Evolutionary conservation across 2,888 invertebrate species (phyloP).

Genomic region (Onthophagus sagittarius): DNA sequence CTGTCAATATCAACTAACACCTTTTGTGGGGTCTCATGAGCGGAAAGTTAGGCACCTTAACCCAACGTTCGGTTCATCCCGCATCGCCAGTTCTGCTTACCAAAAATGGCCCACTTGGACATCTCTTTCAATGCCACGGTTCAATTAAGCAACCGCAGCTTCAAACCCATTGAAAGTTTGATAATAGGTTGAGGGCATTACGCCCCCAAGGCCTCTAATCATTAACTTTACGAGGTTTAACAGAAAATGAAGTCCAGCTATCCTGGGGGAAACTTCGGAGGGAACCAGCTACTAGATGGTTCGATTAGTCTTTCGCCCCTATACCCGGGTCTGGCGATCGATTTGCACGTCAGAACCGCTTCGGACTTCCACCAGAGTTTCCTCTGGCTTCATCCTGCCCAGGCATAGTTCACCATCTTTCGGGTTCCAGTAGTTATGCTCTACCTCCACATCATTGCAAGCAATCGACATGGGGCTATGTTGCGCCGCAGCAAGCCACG

Average conservation of each 20-base stretch:
- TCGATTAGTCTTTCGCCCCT: slow-evolving; percentile 70
- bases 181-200: slow-evolving; percentile 71
- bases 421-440: slow-evolving; percentile 67
- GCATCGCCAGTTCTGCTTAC: slow-evolving; percentile 78
- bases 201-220: slow-evolving; percentile 68
- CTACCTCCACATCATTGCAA: slow-evolving; percentile 51
- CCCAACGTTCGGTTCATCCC: slow-evolving; percentile 70
- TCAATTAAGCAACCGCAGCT: slow-evolving; percentile 49
- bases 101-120: slow-evolving; percentile 70
- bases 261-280: slow-evolving; percentile 74
- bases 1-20: slow-evolving; percentile 54
- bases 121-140: slow-evolving; percentile 49
- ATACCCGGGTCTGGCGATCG: slow-evolving; percentile 54
- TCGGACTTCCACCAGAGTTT: too few relatives aligned
- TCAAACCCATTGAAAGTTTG: slow-evolving; percentile 75
- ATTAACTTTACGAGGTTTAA: slow-evolving; percentile 71
- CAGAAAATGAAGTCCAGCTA: slow-evolving; percentile 57
- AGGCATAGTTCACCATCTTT: too few relatives aligned
- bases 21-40: slow-evolving; percentile 60
- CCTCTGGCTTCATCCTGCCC: too few relatives aligned
- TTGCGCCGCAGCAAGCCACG: slow-evolving; percentile 4
- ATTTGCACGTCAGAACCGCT: too few relatives aligned
- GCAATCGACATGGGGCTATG: slow-evolving; percentile 13
- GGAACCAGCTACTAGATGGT: slow-evolving; percentile 77
- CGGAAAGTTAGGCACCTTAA: slow-evolving; percentile 64